phyloP scores from a whole-genome alignment of 1,140 invertebrate species.

The Nephotettix cincticeps region DNA sequence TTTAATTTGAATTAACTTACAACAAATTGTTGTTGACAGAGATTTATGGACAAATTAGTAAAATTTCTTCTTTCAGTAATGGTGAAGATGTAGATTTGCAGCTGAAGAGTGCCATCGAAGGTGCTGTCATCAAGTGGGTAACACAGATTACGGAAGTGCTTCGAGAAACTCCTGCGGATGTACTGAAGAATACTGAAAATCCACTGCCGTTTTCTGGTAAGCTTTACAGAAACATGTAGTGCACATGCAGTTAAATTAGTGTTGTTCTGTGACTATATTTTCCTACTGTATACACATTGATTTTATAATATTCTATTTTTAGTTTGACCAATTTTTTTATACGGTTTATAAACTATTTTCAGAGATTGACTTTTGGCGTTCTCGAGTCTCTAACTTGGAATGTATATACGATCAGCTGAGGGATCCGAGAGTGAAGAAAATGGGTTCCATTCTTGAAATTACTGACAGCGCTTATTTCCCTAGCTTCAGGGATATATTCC shows the following conservation, averaged over 20 bases:
- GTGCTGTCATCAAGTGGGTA: conserved; percentile 80
- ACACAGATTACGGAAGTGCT: conserved; percentile 73
- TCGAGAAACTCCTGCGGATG: conserved; percentile 67
- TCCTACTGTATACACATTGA: no score
- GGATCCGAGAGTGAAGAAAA: conserved; percentile 74
- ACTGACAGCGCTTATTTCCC: conserved; percentile 70
- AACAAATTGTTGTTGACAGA: no score
- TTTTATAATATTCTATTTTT: no score
- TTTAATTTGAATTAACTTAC: no score
- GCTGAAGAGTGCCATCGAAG: conserved; percentile 74
- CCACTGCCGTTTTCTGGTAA: conserved; percentile 64
- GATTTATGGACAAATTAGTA: no score
- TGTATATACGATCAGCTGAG: conserved; percentile 80
- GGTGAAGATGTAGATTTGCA: conserved; percentile 60
- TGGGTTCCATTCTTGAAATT: conserved; percentile 72
- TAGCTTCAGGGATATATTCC: conserved; percentile 66
- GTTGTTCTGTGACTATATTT: no score
- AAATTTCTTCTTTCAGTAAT: conserved; percentile 44
- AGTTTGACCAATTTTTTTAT: no score
- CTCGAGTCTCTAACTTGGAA: conserved; percentile 59
- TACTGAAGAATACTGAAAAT: conserved; percentile 59
- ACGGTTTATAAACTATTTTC: conserved; percentile 47
- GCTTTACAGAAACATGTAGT: no score
- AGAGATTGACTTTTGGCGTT: conserved; percentile 67
- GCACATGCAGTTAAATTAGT: no score